Evolutionary conservation across 2,113 vertebrate genomes (phyloP).

Genomic region (Scomber japonicus): DNA sequence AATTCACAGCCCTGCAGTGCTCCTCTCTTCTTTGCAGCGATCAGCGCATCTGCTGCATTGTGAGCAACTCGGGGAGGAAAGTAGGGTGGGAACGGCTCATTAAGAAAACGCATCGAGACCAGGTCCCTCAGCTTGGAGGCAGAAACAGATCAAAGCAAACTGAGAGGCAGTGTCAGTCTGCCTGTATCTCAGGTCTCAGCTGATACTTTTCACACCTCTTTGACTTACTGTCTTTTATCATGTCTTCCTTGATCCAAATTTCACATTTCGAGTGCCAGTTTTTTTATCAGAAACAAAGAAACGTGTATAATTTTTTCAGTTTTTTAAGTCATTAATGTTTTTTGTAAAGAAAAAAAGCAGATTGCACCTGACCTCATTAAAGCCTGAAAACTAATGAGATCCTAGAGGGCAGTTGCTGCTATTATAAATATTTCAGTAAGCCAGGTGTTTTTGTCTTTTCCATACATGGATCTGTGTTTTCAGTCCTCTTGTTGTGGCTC

Average conservation of each 20-base stretch:
- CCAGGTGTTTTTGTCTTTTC: slow-evolving; percentile 32
- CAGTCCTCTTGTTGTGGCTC: neutral
- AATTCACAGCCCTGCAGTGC: slow-evolving; percentile 55
- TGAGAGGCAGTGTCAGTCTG: slow-evolving; percentile 12
- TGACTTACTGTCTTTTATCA: neutral
- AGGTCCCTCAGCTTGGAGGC: slow-evolving; percentile 35
- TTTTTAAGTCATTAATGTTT: neutral
- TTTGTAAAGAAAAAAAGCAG: neutral
- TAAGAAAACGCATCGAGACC: slow-evolving; percentile 40
- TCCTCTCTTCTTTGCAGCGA: slow-evolving; percentile 30
- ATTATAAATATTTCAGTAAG: slow-evolving; percentile 58
- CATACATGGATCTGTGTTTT: slow-evolving; percentile 3
- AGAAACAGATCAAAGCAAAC: slow-evolving; percentile 46
- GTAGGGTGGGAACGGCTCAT: slow-evolving; percentile 67
- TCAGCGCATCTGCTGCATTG: slow-evolving; percentile 67
- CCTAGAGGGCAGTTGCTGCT: slow-evolving; percentile 13
- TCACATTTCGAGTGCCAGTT: neutral
- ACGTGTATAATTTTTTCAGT: neutral
- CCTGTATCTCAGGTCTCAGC: neutral
- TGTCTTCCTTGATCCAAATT: neutral
- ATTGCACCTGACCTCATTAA: slow-evolving; percentile 30
- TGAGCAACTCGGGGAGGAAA: slow-evolving; percentile 46
- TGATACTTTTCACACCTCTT: neutral
- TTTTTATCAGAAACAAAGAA: neutral
- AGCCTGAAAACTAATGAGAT: slow-evolving; percentile 40